Percentiles rank a stretch among this genome's conserved stretches.
phyloP scores from a whole-genome alignment of 2,888 invertebrate species.

The Parthenolecanium corni region DNA sequence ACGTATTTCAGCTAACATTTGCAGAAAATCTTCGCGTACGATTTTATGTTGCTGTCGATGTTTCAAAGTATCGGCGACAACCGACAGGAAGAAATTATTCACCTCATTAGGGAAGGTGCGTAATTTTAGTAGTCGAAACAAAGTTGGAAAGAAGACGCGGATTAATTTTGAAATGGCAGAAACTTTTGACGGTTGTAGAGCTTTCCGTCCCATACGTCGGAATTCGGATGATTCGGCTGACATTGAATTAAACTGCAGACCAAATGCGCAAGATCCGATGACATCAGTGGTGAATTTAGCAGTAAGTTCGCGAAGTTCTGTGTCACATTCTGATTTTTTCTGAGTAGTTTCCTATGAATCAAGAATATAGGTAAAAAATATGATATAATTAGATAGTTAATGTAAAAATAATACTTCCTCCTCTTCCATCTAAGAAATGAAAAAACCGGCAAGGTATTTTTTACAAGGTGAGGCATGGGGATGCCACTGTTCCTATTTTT shows the following conservation, averaged over 20 bases:
- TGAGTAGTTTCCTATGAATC: conserved; percentile 14
- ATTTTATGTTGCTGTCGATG: conserved; percentile 34
- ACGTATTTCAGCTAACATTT: conserved; percentile 28
- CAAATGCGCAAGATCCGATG: conserved; percentile 43
- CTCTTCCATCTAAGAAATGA: no score
- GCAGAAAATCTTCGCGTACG: conserved; percentile 35
- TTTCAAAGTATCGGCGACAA: conserved; percentile 35
- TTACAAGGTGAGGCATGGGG: no score
- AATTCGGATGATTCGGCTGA: conserved; percentile 39
- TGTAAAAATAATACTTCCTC: no score
- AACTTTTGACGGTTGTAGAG: conserved; percentile 38
- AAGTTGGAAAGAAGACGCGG: conserved; percentile 32
- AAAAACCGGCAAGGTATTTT: no score
- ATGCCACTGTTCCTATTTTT: no score
- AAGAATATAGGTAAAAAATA: no score
- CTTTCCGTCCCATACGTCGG: conserved; percentile 37
- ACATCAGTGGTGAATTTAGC: conserved; percentile 43
- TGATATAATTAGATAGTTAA: no score
- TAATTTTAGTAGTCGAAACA: conserved; percentile 32
- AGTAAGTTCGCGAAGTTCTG: conserved; percentile 40
- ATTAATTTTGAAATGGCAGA: conserved; percentile 33
- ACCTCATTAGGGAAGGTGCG: conserved; percentile 33
- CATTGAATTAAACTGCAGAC: conserved; percentile 41
- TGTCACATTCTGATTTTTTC: conserved; percentile 27
- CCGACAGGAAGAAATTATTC: conserved; percentile 34